Base-by-base conservation (phyloP, 2,113 vertebrate genomes). In the Lutjanus erythropterus region DNA sequence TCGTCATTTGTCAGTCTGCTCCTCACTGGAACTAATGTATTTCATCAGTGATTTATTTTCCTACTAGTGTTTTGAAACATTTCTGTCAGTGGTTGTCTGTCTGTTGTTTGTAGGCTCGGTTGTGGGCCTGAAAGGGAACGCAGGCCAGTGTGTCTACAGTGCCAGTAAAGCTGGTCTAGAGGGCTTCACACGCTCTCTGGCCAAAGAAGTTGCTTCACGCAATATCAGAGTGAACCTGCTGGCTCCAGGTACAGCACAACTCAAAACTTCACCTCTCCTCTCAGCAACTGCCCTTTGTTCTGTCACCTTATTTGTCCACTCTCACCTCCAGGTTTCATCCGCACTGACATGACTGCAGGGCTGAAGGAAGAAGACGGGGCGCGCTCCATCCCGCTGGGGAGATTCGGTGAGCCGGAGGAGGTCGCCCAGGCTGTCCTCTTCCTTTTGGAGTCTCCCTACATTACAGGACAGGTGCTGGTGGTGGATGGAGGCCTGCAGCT, bases 401-500 rank as follows among this genome's bases (percentile, higher is more conserved):
- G 97, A 50, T 97, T 98, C 83, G 97, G 97, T 44, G 93, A 96
- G 33, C 93, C 97, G 2, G 56, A 71, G 56, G 97, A 99, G 23
- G 96, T 96, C 41, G 97, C 97, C 3, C 93, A 94, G 16, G 96
- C 96, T 0, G 94, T 95, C 31, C 87, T 95, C 62, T 99, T 99
- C 94, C 97, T 99, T 58, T 66, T 98, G n/a, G 94, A 97, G 84
- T 94, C 96, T 0, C 71, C 96, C 0, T 99, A 98, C 47, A 1
- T 98, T 23, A 99, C 97, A 2, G 98, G 98, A 5, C 96, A 97
- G 46, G 95, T 95, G 84, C 87, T 99, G 66, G 85, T 96, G 80
- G 96, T 98, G 79, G 97, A 98, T 21, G 98, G 97, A 67, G 97
- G 98, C 1, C 94, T 99, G 75, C 97, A 96, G 3, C 95, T 98